phyloP scores from a whole-genome alignment of 2,113 vertebrate genomes.

The Guaruba guarouba region DNA sequence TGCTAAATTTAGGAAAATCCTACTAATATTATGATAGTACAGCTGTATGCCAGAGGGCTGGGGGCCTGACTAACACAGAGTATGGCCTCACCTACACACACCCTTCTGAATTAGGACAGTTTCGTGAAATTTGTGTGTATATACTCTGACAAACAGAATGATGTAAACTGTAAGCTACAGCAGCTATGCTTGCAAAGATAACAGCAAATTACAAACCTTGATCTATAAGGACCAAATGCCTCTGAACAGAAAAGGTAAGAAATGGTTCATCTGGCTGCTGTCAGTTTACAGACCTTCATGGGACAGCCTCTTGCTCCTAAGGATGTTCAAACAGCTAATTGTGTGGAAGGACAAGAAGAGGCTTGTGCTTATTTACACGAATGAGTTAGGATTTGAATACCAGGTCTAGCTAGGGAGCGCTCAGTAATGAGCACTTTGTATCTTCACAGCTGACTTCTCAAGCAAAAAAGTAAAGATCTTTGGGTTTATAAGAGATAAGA shows the following conservation, averaged over 20 bases:
- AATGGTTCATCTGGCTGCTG: background rate
- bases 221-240: background rate
- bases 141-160: background rate
- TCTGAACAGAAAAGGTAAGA: background rate
- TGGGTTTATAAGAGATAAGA: background rate
- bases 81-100: background rate
- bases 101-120: background rate
- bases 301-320: background rate
- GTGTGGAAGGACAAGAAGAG: background rate
- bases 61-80: rapidly evolving
- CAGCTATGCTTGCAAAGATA: background rate
- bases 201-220: background rate
- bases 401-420: background rate
- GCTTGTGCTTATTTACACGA: background rate
- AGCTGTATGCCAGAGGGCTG: background rate
- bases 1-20: background rate
- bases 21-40: too few relatives aligned
- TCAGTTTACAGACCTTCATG: background rate
- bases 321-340: too few relatives aligned
- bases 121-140: too few relatives aligned
- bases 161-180: background rate
- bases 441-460: background rate
- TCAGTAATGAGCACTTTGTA: background rate
- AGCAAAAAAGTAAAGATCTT: background rate
- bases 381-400: background rate